A percentile compares a stretch with the other conserved stretches of the same genome.
Conservation (phyloP, 2,113 vertebrate genomes). For the Pomatostomus ruficeps region DNA sequence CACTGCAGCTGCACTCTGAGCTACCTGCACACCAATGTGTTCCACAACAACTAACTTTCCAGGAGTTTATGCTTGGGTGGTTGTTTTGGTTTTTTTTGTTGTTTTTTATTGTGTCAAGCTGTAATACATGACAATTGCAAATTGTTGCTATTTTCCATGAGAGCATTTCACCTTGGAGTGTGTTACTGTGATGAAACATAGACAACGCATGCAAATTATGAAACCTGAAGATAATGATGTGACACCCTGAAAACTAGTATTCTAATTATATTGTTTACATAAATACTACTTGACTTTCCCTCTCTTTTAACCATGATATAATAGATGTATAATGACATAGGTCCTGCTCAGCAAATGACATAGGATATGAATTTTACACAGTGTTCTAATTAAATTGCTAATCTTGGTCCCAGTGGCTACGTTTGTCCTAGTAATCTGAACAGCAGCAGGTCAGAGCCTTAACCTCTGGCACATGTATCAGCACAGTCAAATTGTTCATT, state of each 20-base stretch:
- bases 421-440: not conserved
- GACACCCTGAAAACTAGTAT: not conserved
- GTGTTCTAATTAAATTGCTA: slow-evolving; percentile 11
- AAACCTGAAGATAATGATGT: not conserved
- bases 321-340: not conserved
- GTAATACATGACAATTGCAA: not conserved
- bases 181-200: not conserved
- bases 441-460: not conserved
- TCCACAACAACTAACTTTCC: not conserved
- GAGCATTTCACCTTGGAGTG: not conserved
- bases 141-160: not conserved
- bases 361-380: not conserved
- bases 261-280: not conserved
- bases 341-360: not conserved
- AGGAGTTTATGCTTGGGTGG: not conserved
- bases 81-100: not conserved
- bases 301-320: not conserved
- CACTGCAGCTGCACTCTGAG: not conserved
- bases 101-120: not conserved
- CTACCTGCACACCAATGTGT: too few relatives aligned
- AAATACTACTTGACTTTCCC: not conserved
- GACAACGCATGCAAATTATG: not conserved
- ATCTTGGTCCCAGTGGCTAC: not conserved
- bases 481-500: not conserved
- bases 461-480: not conserved